Conservation (phyloP, 2,113 vertebrate genomes). For the Chaetodon auriga region DNA sequence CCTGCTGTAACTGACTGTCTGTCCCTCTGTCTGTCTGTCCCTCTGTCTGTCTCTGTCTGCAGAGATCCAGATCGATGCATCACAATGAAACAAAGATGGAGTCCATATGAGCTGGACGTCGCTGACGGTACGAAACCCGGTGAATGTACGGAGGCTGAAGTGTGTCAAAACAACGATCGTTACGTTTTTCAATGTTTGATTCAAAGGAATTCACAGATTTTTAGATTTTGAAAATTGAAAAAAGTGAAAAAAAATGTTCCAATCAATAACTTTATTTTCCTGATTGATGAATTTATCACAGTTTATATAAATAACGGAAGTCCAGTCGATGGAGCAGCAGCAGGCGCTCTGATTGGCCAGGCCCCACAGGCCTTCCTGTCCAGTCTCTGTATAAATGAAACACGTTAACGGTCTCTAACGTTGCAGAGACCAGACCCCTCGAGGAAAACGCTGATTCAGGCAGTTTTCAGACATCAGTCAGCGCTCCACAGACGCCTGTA, state of each 20-base stretch:
- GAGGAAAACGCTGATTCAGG: neutral
- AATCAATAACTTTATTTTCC: no score
- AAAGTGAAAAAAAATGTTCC: no score
- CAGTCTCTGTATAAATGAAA: neutral
- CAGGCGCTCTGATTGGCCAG: neutral
- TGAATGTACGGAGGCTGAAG: no score
- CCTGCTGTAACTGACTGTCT: no score
- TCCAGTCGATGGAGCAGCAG: neutral
- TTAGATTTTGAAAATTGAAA: no score
- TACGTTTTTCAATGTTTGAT: no score
- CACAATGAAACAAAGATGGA: neutral
- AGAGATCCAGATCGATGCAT: conserved; percentile 20
- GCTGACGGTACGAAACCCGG: neutral
- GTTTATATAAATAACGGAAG: no score
- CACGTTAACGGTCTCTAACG: no score
- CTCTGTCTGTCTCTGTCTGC: neutral
- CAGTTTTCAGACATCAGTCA: neutral
- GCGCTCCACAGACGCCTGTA: neutral
- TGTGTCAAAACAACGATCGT: no score
- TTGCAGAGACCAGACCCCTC: no score
- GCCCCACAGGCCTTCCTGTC: neutral
- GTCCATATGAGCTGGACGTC: neutral
- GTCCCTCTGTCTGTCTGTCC: neutral
- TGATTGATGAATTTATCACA: no score
- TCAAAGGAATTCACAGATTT: no score